Evolutionary conservation across 2,888 invertebrate species (phyloP).

Genomic region (Nomada lathburiana): DNA sequence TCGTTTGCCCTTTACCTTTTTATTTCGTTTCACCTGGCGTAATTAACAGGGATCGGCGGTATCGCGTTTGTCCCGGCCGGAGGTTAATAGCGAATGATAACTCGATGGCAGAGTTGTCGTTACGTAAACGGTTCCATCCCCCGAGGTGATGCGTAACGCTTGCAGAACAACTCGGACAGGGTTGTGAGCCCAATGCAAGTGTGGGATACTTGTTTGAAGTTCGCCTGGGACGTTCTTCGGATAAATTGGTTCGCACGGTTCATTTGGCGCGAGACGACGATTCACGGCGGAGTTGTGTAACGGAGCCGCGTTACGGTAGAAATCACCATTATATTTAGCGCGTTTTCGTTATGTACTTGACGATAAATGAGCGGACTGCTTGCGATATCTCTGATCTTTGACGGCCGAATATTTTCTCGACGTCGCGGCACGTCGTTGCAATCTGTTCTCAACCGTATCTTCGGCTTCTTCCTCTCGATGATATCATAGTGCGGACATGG

Average conservation of each 20-base stretch:
- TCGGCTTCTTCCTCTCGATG: conserved; percentile 6
- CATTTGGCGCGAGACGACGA: conserved; percentile 28
- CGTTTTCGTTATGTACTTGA: conserved; percentile 5
- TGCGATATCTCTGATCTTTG: conserved; percentile 26
- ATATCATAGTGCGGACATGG: conserved; percentile 17
- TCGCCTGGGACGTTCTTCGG: neutral
- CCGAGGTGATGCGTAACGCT: neutral
- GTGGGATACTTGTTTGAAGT: neutral
- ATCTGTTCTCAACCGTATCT: conserved; percentile 39
- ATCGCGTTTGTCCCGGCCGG: neutral
- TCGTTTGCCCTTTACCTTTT: neutral
- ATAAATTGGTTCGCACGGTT: conserved; percentile 38
- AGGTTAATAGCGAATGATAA: conserved; percentile 29
- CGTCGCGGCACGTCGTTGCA: neutral
- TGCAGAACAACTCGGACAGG: neutral
- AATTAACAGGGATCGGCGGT: conserved; percentile 26
- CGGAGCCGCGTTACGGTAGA: conserved; percentile 10
- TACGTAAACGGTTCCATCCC: neutral
- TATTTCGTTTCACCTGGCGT: neutral
- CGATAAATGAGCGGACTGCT: conserved; percentile 30
- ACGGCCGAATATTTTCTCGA: conserved; percentile 14
- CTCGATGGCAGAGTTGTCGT: conserved; percentile 16
- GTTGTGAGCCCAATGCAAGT: neutral
- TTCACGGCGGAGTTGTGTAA: conserved; percentile 25
- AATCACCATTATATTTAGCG: conserved; percentile 14